phyloP scores from a whole-genome alignment of 2,888 invertebrate species.

The Kryphioiulus occultus region DNA sequence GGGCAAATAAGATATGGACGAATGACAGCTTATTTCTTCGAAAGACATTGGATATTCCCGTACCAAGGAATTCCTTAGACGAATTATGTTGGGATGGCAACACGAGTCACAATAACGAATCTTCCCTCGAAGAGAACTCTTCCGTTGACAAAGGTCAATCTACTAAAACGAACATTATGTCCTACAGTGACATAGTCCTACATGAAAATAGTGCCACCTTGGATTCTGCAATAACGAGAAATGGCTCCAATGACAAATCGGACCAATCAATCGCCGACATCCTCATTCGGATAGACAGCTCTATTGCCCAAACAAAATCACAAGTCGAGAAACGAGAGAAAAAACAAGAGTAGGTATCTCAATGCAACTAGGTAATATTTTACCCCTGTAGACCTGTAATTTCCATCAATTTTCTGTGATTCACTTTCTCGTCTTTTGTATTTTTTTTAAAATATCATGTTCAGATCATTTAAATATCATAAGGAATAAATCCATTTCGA shows the following conservation, averaged over 20 bases:
- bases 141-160: constrained; percentile 40
- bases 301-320: constrained; percentile 62
- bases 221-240: not conserved
- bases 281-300: constrained; percentile 63
- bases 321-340: constrained; percentile 61
- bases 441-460: not conserved
- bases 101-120: not conserved
- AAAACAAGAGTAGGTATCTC: constrained; percentile 58
- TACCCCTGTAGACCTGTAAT: not conserved
- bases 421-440: not conserved
- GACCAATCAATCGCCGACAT: constrained; percentile 60
- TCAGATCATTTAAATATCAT: not conserved
- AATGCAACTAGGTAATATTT: not conserved
- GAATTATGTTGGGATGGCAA: constrained; percentile 38
- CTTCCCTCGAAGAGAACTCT: not conserved
- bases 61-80: constrained; percentile 54
- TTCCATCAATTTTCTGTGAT: not conserved
- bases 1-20: constrained; percentile 89
- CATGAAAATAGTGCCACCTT: not conserved
- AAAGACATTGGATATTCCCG: constrained; percentile 84
- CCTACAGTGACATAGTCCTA: not conserved
- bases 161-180: constrained; percentile 28
- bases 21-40: constrained; percentile 92
- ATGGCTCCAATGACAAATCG: not conserved
- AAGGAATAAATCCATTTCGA: not conserved